Evolutionary conservation across 2,888 invertebrate species (phyloP).

Genomic region (Luperina testacea): DNA sequence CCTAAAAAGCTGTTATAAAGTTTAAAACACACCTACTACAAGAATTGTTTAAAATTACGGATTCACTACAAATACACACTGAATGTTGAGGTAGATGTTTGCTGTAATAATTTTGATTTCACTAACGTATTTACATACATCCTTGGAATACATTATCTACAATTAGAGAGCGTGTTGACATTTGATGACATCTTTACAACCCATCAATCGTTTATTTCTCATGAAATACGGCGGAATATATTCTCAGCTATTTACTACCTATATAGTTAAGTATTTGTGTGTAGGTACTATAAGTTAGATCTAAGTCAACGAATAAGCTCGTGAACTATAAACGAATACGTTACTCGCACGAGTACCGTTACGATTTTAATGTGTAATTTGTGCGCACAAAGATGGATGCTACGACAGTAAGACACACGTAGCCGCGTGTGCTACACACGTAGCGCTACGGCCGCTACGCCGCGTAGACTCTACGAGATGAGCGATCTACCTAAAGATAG

Average conservation of each 20-base stretch:
- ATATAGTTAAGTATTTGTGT: constrained; percentile 1
- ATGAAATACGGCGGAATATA: constrained; percentile 34
- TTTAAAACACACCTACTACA: constrained; percentile 57
- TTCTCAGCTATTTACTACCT: neutral
- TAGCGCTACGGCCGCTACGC: constrained; percentile 54
- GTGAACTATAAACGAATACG: constrained; percentile 52
- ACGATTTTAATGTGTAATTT: constrained; percentile 44
- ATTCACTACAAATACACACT: constrained; percentile 38
- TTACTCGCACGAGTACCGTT: constrained; percentile 54
- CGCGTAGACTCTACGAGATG: constrained; percentile 39
- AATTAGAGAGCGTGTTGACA: constrained; percentile 29
- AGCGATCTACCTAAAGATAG: neutral
- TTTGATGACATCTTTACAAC: constrained; percentile 33
- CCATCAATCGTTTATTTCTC: constrained; percentile 48
- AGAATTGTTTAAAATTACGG: constrained; percentile 45
- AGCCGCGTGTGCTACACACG: constrained; percentile 44
- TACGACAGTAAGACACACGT: constrained; percentile 38
- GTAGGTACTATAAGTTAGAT: constrained; percentile 23
- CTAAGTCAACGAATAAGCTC: constrained; percentile 32
- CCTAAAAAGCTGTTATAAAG: constrained; percentile 54
- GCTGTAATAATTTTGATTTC: constrained; percentile 10
- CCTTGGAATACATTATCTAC: constrained; percentile 25
- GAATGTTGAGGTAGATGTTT: constrained; percentile 24
- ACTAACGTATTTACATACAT: constrained; percentile 9
- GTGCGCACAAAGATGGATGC: constrained; percentile 26